Evolutionary conservation across 2,888 invertebrate genomes (phyloP).

Genomic region (Acrobasis consociella): DNA sequence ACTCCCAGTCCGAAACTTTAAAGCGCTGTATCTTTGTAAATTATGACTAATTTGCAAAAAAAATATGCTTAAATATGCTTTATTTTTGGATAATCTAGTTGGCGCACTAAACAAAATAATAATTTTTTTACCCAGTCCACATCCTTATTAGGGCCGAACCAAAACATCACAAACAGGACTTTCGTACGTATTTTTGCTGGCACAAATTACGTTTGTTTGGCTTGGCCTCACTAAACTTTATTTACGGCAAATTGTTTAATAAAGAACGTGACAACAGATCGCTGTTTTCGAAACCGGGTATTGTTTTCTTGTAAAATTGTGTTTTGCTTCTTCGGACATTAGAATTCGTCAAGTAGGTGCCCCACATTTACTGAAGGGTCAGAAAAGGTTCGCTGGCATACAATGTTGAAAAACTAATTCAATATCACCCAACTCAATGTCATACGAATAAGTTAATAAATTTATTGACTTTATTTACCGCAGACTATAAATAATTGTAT

Average conservation of each 20-base stretch:
- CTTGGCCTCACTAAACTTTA: neutral
- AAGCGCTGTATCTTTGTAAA: too few species aligned
- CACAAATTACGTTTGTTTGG: too few species aligned
- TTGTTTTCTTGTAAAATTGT: neutral
- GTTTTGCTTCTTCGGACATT: neutral
- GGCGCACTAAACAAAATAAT: too few species aligned
- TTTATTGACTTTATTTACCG: neutral
- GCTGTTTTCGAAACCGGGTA: neutral
- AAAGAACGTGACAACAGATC: neutral
- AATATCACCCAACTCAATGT: constrained; percentile 18
- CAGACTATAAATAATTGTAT: neutral
- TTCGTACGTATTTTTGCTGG: too few species aligned
- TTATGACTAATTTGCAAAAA: too few species aligned
- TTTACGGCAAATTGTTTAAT: neutral
- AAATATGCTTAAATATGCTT: too few species aligned
- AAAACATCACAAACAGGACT: too few species aligned
- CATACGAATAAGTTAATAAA: constrained; percentile 13
- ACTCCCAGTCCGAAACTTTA: too few species aligned
- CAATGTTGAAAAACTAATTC: constrained; percentile 13
- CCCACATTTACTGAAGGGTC: constrained; percentile 1
- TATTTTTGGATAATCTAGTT: too few species aligned
- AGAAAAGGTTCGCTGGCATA: constrained; percentile 11
- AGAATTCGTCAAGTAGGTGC: constrained; percentile 12
- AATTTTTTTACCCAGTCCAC: too few species aligned
- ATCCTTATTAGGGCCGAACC: too few species aligned